Base-by-base conservation (phyloP, 2,113 vertebrate species). In the Salvelinus sp. region DNA sequence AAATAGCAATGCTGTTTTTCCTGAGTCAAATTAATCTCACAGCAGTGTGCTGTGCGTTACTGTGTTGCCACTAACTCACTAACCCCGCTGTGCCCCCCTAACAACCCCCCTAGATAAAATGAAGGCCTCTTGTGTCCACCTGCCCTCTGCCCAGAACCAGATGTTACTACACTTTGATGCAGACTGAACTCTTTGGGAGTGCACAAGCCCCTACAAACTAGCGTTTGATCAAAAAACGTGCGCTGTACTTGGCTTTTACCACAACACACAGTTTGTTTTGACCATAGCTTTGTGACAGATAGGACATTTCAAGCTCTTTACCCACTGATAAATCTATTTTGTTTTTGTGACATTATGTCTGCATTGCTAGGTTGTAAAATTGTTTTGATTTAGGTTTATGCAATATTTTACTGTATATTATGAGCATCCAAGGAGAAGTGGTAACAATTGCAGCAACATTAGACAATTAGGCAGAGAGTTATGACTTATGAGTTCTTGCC, bases 151-250 rank as follows among this genome's bases (percentile, higher is more conserved):
- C 92, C 92, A 93, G 91, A 95, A 94, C 94, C 96, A 97, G 95
- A 98, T 98, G 96, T 95, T 86, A 76, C 44, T 84, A 27, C 27
- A 83, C 95, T 98, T 97, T 98, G 96, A 98, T 97, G 96, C 38
- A 9, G 38, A 10, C 38, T 97, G 92, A 93, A 82, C 84, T 63
- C 86, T 87, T 92, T n/a, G 58, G 7, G 58, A 10, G 58, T 22
- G 18, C 13, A 62, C 58, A 2, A 23, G 7, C n/a, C n/a, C 58
- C n/a, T 7, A 62, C 58, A n/a, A 23, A 22, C 58, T 3, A 62
- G 20, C 1, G 16, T 62, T 23, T 22, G 7, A 70, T 85, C 86
- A 86, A 82, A 86, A 54, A 54, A 80, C 76, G 82, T 79, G 84
- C 30, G 14, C 60, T 3, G 48, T 23, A 30, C 47, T n/a, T 65